These are phyloP conservation scores for Nymphalis io DNA, from an alignment of 1,140 invertebrate genomes.

Conservation along the genomic window DNA sequence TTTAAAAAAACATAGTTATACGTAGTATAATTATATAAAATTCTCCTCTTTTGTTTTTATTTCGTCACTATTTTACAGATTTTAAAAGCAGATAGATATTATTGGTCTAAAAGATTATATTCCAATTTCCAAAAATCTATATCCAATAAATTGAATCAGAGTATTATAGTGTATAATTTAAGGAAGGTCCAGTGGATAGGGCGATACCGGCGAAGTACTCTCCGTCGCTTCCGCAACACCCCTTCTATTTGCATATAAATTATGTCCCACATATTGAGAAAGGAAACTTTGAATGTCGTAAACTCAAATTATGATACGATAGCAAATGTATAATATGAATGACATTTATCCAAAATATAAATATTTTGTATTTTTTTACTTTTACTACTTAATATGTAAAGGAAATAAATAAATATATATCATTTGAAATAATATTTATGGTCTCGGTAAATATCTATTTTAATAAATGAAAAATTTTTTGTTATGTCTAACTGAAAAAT, in stretches of 20 bases:
- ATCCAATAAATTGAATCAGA: slow-evolving; percentile 38
- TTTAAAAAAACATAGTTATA: too few species aligned
- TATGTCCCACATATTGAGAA: slow-evolving; percentile 44
- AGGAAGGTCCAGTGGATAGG: slow-evolving; percentile 47
- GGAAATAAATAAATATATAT: too few species aligned
- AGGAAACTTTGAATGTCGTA: slow-evolving; percentile 30
- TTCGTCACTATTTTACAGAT: not conserved
- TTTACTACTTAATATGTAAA: too few species aligned
- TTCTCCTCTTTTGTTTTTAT: not conserved
- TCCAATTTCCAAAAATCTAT: slow-evolving; percentile 33
- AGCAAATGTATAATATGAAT: not conserved
- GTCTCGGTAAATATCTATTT: too few species aligned
- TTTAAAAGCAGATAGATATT: slow-evolving; percentile 22
- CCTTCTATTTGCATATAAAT: slow-evolving; percentile 62
- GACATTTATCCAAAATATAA: not conserved
- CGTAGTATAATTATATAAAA: too few species aligned
- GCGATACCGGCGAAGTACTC: slow-evolving; percentile 36
- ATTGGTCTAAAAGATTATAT: slow-evolving; percentile 31
- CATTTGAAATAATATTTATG: too few species aligned
- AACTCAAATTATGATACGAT: not conserved
- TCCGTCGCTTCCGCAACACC: slow-evolving; percentile 30
- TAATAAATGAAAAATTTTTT: too few species aligned
- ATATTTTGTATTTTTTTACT: too few species aligned
- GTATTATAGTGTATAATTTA: slow-evolving; percentile 60
- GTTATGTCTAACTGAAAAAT: too few species aligned